phyloP scores from a whole-genome alignment of 2,797 vertebrate genomes.

The Spheniscus humboldti region DNA sequence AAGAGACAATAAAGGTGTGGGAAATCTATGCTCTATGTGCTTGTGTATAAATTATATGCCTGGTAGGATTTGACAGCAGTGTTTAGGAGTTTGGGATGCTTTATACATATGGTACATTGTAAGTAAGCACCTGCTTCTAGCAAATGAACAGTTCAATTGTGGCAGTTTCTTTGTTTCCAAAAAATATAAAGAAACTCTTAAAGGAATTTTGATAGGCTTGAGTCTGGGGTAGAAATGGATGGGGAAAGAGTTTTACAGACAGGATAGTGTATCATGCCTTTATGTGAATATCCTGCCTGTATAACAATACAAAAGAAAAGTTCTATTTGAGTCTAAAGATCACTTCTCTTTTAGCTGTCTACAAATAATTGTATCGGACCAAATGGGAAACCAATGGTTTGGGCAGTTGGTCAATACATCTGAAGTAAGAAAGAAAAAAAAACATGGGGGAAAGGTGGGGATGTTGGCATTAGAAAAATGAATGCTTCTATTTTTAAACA shows the following conservation, averaged over 20 bases:
- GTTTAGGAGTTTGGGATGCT: background rate
- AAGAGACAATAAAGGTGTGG: background rate
- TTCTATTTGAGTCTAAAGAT: background rate
- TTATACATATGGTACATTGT: background rate
- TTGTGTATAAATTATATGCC: background rate
- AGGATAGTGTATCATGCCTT: background rate
- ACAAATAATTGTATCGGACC: background rate
- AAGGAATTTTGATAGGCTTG: background rate
- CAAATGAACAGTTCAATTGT: background rate
- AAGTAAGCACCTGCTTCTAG: background rate
- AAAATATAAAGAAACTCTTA: background rate
- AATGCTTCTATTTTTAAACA: background rate
- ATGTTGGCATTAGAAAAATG: background rate
- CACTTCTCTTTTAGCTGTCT: background rate
- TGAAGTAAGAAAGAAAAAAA: background rate
- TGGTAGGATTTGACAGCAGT: background rate
- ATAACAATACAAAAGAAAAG: background rate
- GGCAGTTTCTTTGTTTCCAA: background rate
- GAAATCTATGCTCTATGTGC: background rate
- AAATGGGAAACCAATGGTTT: background rate
- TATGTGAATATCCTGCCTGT: background rate
- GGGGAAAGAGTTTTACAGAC: background rate
- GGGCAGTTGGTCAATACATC: background rate
- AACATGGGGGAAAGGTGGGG: rapidly evolving
- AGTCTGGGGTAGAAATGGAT: background rate